These are phyloP conservation scores for Neodiprion pinetum DNA, from an alignment of 1,140 invertebrate species.

Conservation along the genomic window DNA sequence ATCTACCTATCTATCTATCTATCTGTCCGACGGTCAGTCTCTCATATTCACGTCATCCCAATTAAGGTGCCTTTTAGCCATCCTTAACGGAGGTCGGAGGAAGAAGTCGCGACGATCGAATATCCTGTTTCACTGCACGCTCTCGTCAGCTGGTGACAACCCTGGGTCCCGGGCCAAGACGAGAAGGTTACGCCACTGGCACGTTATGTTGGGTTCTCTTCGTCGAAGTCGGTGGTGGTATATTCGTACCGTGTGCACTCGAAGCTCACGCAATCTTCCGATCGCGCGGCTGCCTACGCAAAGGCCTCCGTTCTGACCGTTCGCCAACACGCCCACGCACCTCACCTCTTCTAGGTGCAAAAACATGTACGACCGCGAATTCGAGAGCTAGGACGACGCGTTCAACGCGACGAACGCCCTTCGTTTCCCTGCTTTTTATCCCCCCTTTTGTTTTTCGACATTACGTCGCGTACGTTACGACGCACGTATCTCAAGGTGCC, in stretches of 20 bases:
- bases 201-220: constrained; percentile 6
- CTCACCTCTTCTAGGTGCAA: not conserved
- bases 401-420: not conserved
- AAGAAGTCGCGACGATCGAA: no score
- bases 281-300: constrained; percentile 6
- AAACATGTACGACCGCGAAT: not conserved
- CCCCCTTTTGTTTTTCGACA: not conserved
- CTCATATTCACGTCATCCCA: no score
- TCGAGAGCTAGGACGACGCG: not conserved
- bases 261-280: constrained; percentile 10
- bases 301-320: constrained; percentile 12
- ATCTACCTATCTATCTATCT: no score
- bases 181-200: constrained; percentile 10
- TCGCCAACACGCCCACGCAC: constrained; percentile 14
- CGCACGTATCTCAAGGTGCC: no score
- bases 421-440: not conserved
- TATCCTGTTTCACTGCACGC: no score
- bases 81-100: no score
- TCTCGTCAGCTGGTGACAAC: not conserved
- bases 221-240: not conserved
- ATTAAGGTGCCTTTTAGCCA: no score
- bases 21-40: no score
- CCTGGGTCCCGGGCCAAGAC: constrained; percentile 1
- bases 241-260: constrained; percentile 17
- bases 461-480: no score